Base-by-base conservation (phyloP, 1,140 invertebrate genomes). In the Meloidogyne chitwoodi region DNA sequence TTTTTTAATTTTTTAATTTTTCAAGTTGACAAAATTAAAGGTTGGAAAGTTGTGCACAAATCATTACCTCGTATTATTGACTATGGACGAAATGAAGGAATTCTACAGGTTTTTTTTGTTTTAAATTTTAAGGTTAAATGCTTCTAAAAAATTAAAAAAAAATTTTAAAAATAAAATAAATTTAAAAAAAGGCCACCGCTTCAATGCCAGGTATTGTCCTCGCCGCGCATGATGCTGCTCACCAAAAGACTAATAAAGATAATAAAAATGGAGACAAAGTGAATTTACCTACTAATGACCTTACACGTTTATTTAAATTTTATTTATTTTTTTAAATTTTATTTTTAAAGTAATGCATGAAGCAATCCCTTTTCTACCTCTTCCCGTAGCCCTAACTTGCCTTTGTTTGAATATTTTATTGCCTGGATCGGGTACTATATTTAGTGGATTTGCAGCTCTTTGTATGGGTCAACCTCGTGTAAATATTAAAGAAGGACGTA, bases 301-400 rank as follows among this genome's bases (percentile, higher is more conserved):
- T 86, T 14, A 87, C 85, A 4, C 44, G 70, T 82, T 24, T 83
- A 80, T 77, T 91, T 92, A 83, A 93, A 91, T n/a, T 93, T 93
- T 62, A 14, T 72, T 48, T 48, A 12, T 4, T 61, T 72, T 48
- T 56, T 8, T 48, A 14, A 11, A 34, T 44, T 56, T 44, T 44
- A 1, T n/a, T 56, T 24, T 19, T 56, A 27, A 24, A 63, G 75
- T 84, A 34, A 87, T 85, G 84, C 92, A 92, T 83, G 93, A 91
- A 27, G 93, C 93, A 12, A 94, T 96, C 79, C 94, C 94, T 0
- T 92, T 93, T 80, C 89, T 96, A 80, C 94, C 94, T 11, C 87
- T 93, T 5, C 91, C 90, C 16, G 88, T 94, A 29, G 93, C 94
- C 3, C 92, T 93, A 90, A 90, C 94, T 77, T 95, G 93, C 87